These are phyloP conservation scores for Dynastes hyllus DNA, from an alignment of 2,888 invertebrate genomes.

Conservation along the genomic window DNA sequence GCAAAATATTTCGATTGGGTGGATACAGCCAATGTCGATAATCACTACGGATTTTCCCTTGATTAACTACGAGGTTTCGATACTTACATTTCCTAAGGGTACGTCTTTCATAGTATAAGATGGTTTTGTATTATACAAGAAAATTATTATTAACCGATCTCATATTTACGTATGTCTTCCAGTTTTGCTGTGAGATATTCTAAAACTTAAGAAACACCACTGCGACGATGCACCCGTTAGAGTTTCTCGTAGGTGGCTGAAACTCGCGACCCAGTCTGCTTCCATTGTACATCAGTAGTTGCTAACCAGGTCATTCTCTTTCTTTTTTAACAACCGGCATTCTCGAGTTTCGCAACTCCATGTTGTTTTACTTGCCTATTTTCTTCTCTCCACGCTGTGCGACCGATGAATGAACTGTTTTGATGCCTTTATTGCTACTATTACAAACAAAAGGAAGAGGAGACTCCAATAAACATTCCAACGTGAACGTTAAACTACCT, in stretches of 20 bases:
- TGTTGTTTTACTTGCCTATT: conserved; percentile 67
- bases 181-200: background rate
- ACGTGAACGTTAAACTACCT: conserved; percentile 61
- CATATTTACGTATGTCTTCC: background rate
- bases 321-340: conserved; percentile 36
- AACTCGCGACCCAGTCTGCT: conserved; percentile 2
- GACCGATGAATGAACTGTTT: conserved; percentile 68
- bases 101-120: no score
- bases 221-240: background rate
- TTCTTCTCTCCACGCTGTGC: conserved; percentile 56
- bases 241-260: conserved; percentile 15
- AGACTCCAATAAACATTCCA: conserved; percentile 65
- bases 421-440: conserved; percentile 69
- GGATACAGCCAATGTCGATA: no score
- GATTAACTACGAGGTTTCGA: no score
- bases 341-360: conserved; percentile 66
- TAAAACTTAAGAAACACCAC: conserved; percentile 7
- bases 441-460: conserved; percentile 67
- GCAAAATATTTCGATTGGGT: no score
- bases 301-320: conserved; percentile 33
- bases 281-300: conserved; percentile 16
- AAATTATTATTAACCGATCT: background rate
- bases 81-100: no score
- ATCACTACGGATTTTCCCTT: no score
- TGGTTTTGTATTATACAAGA: background rate